Evolutionary conservation across 2,113 vertebrate species (phyloP), one percentile per base, ranked within the genome.

Genomic region (Paratilapia polleni): DNA sequence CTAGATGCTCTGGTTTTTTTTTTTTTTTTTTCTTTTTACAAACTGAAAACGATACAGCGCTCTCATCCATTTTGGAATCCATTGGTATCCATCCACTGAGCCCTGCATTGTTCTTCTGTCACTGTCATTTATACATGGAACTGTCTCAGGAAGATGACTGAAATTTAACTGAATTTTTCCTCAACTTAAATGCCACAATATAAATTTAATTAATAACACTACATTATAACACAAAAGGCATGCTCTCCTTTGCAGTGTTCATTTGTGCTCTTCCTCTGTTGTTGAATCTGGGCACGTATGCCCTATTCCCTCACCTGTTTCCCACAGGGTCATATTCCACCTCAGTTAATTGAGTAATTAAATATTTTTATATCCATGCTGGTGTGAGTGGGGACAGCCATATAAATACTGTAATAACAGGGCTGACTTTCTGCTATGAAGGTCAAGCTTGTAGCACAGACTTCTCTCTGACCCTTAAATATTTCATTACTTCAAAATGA

Each of bases 341-440:
- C 90, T 82, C 90, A 89, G 87, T 95, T 96, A 95, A 95, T 94
- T 95, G 93, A 95, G 90, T 96, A 94, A 95, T 96, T 93, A 93
- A 91, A 94, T 93, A 94, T 94, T 85, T 93, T 94, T 94, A 94
- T 94, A 96, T 90, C 80, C 86, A 59, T 89, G 82, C 88, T 91
- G 89, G 81, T 57, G 82, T 66, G 88, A 87, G 77, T 84, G 85
- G 93, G 92, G 83, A 88, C 88, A 90, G 87, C 43, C 85, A 59
- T 83, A 95, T 95, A 95, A 95, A 95, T 94, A 94, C 87, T 92
- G 88, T 94, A 96, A 95, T 95, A 96, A 94, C 82, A 87, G 81
- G 82, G 86, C 86, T 88, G 74, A 41, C 83, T 91, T 92, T 92
- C 89, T 90, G 88, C 81, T 92, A 87, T 95, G 92, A 96, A 96